Conservation (phyloP, 2,888 invertebrate genomes). For the Homarus gammarus region DNA sequence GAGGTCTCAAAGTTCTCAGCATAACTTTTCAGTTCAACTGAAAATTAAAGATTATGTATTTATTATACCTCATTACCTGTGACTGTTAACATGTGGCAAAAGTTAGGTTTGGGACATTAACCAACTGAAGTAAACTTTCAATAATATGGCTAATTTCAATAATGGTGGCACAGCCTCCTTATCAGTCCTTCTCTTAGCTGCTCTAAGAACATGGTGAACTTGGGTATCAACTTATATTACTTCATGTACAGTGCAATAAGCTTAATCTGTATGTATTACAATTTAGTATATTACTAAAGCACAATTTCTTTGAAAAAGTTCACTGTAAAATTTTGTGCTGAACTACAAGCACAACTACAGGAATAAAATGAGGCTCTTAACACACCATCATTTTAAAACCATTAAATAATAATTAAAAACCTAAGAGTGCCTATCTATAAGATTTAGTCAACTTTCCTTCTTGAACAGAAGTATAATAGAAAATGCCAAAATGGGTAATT, state of each 20-base stretch:
- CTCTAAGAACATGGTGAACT: not conserved
- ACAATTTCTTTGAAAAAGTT: constrained; percentile 43
- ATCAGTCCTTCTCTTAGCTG: not conserved
- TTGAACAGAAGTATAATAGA: not conserved
- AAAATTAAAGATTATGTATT: too few relatives aligned
- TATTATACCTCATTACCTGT: not conserved
- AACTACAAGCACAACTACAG: constrained; percentile 60
- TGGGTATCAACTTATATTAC: constrained; percentile 43
- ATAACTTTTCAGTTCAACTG: too few relatives aligned
- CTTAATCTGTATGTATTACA: constrained; percentile 48
- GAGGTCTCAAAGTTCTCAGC: too few relatives aligned
- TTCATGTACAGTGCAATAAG: constrained; percentile 48
- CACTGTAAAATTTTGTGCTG: constrained; percentile 51
- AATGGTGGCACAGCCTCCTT: not conserved
- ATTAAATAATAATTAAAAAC: not conserved
- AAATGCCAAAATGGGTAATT: not conserved
- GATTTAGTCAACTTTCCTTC: not conserved
- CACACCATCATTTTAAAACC: not conserved
- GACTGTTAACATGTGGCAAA: not conserved
- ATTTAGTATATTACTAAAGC: constrained; percentile 52
- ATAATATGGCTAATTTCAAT: not conserved
- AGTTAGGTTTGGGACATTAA: not conserved
- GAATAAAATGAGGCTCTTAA: constrained; percentile 54
- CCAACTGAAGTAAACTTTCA: not conserved
- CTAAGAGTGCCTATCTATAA: not conserved